These are phyloP conservation scores for Leptobrachium leishanense DNA, from an alignment of 2,113 vertebrate species.

Conservation along the genomic window DNA sequence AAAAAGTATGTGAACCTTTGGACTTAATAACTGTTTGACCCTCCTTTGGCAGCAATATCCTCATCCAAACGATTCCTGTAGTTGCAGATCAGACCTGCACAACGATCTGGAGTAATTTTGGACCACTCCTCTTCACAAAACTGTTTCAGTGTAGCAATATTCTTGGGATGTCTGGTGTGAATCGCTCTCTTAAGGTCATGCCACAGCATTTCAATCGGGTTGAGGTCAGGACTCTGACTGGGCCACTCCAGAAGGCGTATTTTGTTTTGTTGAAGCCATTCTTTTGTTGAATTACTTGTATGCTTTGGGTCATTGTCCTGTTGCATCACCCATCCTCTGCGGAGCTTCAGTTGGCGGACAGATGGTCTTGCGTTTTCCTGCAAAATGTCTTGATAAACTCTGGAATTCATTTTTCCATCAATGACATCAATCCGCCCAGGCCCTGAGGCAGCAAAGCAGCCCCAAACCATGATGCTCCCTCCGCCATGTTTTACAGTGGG, in stretches of 20 bases:
- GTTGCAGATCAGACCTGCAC: background rate
- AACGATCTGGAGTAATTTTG: background rate
- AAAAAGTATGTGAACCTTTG: too few species aligned
- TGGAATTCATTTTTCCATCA: background rate
- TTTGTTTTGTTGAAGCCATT: background rate
- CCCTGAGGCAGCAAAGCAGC: background rate
- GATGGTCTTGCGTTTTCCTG: background rate
- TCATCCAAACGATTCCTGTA: background rate
- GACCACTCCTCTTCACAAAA: background rate
- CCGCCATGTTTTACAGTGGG: constrained; percentile 3
- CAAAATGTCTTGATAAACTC: constrained; percentile 2
- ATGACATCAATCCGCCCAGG: constrained; percentile 5
- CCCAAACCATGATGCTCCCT: constrained; percentile 9
- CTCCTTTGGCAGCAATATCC: too few species aligned
- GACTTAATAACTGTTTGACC: too few species aligned
- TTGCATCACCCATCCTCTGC: background rate
- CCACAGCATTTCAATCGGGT: background rate
- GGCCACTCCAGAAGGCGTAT: background rate
- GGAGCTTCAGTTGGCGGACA: background rate
- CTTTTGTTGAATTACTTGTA: background rate
- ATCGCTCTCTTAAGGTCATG: background rate
- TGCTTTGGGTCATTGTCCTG: background rate
- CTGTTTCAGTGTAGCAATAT: background rate
- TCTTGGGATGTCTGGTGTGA: background rate
- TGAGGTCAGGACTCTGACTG: background rate